These are phyloP conservation scores for Microcebus murinus DNA, from an alignment of 2,113 vertebrate genomes.

Conservation along the genomic window DNA sequence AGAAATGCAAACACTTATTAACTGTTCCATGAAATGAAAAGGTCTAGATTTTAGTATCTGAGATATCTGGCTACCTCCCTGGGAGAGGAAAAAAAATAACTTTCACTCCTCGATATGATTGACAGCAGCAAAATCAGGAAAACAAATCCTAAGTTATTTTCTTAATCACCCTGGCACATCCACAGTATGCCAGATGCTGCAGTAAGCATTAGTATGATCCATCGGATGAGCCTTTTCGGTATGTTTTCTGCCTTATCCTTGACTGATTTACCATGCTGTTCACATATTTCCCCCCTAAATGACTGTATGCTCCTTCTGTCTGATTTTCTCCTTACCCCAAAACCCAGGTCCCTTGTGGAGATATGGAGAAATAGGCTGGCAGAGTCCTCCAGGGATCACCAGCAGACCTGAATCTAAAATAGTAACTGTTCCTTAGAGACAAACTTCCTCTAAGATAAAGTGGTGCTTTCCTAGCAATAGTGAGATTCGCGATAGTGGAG, in stretches of 20 bases:
- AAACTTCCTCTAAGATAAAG: neutral
- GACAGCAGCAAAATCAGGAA: neutral
- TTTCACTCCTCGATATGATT: neutral
- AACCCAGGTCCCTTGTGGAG: neutral
- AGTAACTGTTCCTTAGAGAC: neutral
- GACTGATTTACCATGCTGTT: neutral
- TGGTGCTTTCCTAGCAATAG: neutral
- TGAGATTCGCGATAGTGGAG: neutral
- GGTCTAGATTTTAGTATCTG: neutral
- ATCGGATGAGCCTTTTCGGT: neutral
- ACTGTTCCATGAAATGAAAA: neutral
- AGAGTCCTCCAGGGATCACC: neutral
- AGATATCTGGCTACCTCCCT: neutral
- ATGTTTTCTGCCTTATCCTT: neutral
- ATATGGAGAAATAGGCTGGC: neutral
- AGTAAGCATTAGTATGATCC: neutral
- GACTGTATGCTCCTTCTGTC: neutral
- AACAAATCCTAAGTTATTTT: neutral
- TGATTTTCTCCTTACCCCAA: neutral
- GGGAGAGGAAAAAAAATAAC: neutral
- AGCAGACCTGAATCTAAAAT: neutral
- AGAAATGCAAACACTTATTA: neutral
- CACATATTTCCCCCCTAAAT: neutral
- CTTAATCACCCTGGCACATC: neutral
- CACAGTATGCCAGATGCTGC: fast-evolving